Evolutionary conservation across 2,888 invertebrate genomes (phyloP), one percentile per base, ranked within the genome.

Genomic region (Ligdia adustata): DNA sequence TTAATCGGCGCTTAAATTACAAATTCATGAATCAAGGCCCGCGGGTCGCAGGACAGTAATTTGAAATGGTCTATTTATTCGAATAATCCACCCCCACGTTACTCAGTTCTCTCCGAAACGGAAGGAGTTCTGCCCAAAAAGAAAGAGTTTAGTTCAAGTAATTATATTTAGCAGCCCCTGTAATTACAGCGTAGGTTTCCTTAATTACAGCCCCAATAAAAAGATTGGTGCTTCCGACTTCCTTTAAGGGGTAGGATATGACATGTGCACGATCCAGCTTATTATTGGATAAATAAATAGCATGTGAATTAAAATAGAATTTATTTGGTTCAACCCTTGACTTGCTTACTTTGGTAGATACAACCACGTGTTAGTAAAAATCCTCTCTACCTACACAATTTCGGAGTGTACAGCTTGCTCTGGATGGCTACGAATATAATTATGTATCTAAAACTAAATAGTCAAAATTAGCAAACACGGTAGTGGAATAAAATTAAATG

Each of bases 121-220:
- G 72, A 77, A 68, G 77, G 72, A 74, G 72, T 66, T 57, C 56
- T 65, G 70, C 72, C 72, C 68, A 71, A 81, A 80, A 78, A 79
- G 53, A 82, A 79, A 79, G n/a, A n/a, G n/a, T n/a, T n/a, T n/a
- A 74, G 69, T 82, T 79, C 66, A 78, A 24, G 88, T 87, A 82
- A 89, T 88, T 89, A 90, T 87, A 86, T 90, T 88, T 87, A 89
- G 89, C 87, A 80, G 66, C 88, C 89, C 88, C 88, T 82, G 88
- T 85, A 88, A 89, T 89, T 87, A 88, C 79, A 75, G 75, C 70
- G 72, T 72, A 79, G 81, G 82, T 79, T 88, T 88, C 81, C 80
- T 82, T 89, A 89, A 89, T 89, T 85, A 83, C 78, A 75, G 70
- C 66, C 75, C 80, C 78, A 88, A 87, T 87, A 86, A 89, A 85